Conservation (phyloP, 2,888 invertebrate species). For the Xylota segnis region DNA sequence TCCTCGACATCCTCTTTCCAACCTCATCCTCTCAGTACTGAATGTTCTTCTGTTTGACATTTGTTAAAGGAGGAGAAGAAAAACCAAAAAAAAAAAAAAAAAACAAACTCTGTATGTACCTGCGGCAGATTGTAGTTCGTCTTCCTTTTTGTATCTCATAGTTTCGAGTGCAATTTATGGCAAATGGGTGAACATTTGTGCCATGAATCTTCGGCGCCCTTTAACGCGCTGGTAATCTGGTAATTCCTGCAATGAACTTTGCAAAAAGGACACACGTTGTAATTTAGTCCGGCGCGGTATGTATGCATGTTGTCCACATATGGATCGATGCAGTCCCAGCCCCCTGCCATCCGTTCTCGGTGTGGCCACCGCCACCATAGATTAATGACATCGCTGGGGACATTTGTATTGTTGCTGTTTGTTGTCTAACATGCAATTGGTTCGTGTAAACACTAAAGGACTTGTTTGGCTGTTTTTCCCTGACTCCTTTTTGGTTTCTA, state of each 20-base stretch:
- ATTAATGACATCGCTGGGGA: constrained; percentile 62
- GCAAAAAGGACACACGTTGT: constrained; percentile 36
- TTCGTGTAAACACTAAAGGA: constrained; percentile 68
- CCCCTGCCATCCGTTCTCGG: neutral
- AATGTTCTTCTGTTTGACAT: constrained; percentile 12
- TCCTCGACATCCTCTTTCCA: neutral
- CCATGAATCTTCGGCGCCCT: constrained; percentile 51
- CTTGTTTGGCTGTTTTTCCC: constrained; percentile 42
- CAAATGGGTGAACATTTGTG: constrained; percentile 54
- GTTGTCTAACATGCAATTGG: constrained; percentile 71
- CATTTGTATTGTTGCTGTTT: constrained; percentile 48
- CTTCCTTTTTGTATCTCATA: constrained; percentile 7
- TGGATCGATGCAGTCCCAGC: constrained; percentile 14
- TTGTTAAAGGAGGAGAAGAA: neutral
- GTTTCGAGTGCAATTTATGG: constrained; percentile 63
- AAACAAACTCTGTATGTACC: neutral
- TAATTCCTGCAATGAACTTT: constrained; percentile 22
- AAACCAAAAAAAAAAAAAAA: neutral
- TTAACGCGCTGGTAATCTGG: constrained; percentile 43
- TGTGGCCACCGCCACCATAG: constrained; percentile 19
- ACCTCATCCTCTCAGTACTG: neutral
- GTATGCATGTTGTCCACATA: constrained; percentile 40
- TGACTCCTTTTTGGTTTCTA: constrained; percentile 38
- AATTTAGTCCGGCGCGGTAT: constrained; percentile 22
- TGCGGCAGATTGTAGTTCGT: neutral